phyloP scores from a whole-genome alignment of 2,888 invertebrate species.

The Cloeon dipterum region DNA sequence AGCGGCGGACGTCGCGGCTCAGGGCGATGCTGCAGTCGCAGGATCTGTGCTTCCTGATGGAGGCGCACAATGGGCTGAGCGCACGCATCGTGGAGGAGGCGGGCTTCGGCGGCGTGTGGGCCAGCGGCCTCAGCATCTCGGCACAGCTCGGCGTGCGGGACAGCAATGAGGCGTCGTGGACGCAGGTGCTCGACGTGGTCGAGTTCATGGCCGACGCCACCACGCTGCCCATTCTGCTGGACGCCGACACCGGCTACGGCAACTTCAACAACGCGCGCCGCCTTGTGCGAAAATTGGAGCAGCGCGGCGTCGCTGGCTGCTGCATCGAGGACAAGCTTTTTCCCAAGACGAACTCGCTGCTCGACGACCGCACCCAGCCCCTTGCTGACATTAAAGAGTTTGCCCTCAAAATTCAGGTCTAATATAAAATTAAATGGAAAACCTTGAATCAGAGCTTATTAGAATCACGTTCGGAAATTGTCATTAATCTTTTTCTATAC shows the following conservation, averaged over 20 bases:
- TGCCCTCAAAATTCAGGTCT: constrained; percentile 20
- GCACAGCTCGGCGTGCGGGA: constrained; percentile 20
- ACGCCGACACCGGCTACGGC: constrained; percentile 23
- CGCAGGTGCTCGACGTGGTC: constrained; percentile 19
- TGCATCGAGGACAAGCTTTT: constrained; percentile 22
- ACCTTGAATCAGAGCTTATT: too few species aligned
- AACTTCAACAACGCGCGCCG: constrained; percentile 22
- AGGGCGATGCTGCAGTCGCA: constrained; percentile 17
- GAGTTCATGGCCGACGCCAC: constrained; percentile 22
- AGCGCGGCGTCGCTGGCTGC: constrained; percentile 20
- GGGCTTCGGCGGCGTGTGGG: constrained; percentile 20
- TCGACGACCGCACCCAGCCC: constrained; percentile 18
- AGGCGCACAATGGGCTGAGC: constrained; percentile 20
- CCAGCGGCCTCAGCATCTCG: constrained; percentile 20
- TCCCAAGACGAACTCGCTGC: constrained; percentile 21
- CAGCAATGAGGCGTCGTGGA: constrained; percentile 23
- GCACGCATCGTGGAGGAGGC: constrained; percentile 20
- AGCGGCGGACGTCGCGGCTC: constrained; percentile 13
- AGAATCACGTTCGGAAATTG: too few species aligned
- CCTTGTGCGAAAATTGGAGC: constrained; percentile 19
- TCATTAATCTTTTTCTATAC: too few species aligned
- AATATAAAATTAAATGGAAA: not conserved
- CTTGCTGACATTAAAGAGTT: constrained; percentile 21
- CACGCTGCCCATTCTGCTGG: constrained; percentile 18
- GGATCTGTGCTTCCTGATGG: constrained; percentile 19